Conservation (phyloP, 2,113 vertebrate genomes). For the Pelvicachromis taeniatus region DNA sequence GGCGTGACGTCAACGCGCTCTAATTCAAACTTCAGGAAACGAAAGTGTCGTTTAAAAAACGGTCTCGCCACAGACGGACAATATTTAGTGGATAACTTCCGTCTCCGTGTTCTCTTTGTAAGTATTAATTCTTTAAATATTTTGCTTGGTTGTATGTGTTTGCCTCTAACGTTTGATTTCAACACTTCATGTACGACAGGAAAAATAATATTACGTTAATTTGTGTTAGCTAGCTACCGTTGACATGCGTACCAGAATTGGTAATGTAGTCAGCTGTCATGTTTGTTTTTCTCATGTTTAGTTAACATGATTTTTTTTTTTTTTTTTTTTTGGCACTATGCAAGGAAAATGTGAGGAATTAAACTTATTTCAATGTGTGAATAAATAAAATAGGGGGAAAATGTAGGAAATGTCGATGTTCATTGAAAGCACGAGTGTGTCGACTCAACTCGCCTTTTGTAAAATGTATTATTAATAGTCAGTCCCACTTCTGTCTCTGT, state of each 20-base stretch:
- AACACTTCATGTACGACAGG: background rate
- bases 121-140: background rate
- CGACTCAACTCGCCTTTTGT: background rate
- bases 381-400: background rate
- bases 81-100: background rate
- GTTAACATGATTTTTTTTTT: background rate
- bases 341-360: background rate
- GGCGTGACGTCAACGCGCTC: constrained; percentile 52
- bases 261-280: background rate
- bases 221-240: background rate
- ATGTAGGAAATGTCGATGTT: background rate
- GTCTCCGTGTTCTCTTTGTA: background rate
- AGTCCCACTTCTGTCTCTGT: background rate
- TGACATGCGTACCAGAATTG: background rate
- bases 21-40: constrained; percentile 68
- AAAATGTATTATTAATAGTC: background rate
- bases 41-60: constrained; percentile 23
- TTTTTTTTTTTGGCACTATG: background rate
- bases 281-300: background rate
- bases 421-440: background rate
- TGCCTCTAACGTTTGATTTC: background rate
- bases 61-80: background rate
- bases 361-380: background rate
- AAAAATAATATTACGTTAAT: background rate
- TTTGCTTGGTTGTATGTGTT: background rate